Conservation (phyloP, 1,140 invertebrate genomes). For the Drosophila cardini region DNA sequence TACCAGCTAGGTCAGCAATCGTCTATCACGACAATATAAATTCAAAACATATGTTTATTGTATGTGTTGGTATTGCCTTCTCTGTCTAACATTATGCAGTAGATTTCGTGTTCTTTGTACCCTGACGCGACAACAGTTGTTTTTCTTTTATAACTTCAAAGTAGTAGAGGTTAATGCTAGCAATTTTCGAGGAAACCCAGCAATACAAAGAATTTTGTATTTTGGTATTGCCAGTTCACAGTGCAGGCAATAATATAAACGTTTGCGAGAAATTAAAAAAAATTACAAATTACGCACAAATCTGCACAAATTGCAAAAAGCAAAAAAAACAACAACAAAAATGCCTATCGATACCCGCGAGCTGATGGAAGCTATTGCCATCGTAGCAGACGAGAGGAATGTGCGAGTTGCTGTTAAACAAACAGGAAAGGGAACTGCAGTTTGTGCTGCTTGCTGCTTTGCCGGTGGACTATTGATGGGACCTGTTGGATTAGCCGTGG, state of each 20-base stretch:
- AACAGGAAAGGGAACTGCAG: conserved; percentile 73
- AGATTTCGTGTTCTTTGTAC: conserved; percentile 25
- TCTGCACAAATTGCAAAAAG: background rate
- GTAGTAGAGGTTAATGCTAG: background rate
- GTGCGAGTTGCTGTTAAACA: conserved; percentile 75
- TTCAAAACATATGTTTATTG: background rate
- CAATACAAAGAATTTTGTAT: no score
- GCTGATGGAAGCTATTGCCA: conserved; percentile 75
- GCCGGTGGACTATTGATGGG: conserved; percentile 74
- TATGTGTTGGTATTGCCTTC: conserved; percentile 9
- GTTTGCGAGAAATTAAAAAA: background rate
- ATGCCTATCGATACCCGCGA: conserved; percentile 81
- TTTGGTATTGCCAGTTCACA: no score
- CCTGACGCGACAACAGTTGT: conserved; percentile 13
- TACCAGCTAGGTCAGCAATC: conserved; percentile 8
- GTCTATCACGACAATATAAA: conserved; percentile 1
- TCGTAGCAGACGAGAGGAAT: conserved; percentile 73
- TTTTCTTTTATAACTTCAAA: background rate
- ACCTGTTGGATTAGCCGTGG: conserved; percentile 75
- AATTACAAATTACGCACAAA: background rate
- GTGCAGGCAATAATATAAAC: background rate
- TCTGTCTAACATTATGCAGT: background rate
- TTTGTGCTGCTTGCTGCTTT: conserved; percentile 79
- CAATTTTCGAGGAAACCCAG: no score
- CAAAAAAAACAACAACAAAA: conserved; percentile 13